Conservation (phyloP, 2,888 invertebrate species). For the Melipona beecheii region DNA sequence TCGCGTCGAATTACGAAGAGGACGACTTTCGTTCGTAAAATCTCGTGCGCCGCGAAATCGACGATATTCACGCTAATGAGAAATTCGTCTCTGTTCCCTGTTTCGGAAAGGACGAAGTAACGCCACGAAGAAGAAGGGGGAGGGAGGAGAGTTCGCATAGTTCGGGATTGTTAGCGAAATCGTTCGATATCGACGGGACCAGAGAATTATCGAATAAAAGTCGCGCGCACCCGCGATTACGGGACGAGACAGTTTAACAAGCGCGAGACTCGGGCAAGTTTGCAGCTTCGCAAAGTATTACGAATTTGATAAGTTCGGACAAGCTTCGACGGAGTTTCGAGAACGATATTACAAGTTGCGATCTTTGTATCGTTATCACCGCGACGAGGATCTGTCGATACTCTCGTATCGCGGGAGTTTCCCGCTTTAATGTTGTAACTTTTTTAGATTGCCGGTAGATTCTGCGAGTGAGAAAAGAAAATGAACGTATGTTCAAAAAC, state of each 20-base stretch:
- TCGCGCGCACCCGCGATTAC: too few species aligned
- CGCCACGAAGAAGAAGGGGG: not conserved
- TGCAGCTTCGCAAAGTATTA: conserved; percentile 1
- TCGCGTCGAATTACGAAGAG: conserved; percentile 2
- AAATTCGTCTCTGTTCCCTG: conserved; percentile 13
- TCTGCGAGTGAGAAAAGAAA: too few species aligned
- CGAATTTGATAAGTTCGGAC: conserved; percentile 22
- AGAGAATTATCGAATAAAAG: not conserved
- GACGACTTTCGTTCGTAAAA: too few species aligned
- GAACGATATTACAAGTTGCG: conserved; percentile 11
- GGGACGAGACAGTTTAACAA: too few species aligned
- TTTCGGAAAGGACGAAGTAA: not conserved
- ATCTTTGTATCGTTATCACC: conserved; percentile 3
- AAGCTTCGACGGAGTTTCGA: conserved; percentile 7
- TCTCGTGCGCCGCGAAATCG: conserved; percentile 1
- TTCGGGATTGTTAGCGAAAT: too few species aligned
- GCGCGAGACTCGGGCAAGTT: too few species aligned
- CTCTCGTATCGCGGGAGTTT: not conserved
- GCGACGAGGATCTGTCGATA: not conserved
- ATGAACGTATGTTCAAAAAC: too few species aligned
- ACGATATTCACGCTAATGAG: conserved; percentile 53
- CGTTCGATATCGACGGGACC: not conserved
- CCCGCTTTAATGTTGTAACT: too few species aligned
- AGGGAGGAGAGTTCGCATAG: too few species aligned
- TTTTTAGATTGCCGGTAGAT: too few species aligned